Evolutionary conservation across 2,113 vertebrate species (phyloP).

Genomic region (Microcebus tavaratra): DNA sequence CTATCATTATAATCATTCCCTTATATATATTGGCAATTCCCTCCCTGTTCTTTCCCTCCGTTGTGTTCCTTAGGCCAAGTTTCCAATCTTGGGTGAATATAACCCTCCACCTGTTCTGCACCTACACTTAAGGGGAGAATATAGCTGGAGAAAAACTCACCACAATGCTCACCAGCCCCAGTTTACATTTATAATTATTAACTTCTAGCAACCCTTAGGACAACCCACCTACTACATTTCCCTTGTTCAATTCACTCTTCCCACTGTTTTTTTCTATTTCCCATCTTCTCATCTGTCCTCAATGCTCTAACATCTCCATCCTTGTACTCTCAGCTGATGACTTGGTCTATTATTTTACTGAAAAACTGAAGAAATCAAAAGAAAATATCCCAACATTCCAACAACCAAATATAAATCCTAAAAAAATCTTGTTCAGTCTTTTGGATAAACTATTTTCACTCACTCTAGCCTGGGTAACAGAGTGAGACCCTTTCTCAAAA

Average conservation of each 20-base stretch:
- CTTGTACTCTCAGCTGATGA: not conserved
- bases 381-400: not conserved
- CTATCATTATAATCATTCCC: not conserved
- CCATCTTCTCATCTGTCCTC: not conserved
- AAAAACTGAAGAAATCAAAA: not conserved
- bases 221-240: fast-evolving
- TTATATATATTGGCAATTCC: not conserved
- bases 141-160: not conserved
- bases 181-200: not conserved
- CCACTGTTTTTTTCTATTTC: not conserved
- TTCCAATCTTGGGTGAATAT: not conserved
- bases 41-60: not conserved
- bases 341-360: not conserved
- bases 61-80: not conserved
- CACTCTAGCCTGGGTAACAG: too few species aligned
- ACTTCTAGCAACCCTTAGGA: not conserved
- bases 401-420: not conserved
- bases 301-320: not conserved
- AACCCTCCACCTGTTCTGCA: not conserved
- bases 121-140: not conserved
- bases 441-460: not conserved
- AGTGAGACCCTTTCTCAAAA: not conserved
- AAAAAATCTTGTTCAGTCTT: not conserved
- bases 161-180: not conserved
- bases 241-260: not conserved